These are phyloP conservation scores for Temnothorax ravouxi DNA, from an alignment of 2,888 invertebrate species.

Conservation along the genomic window DNA sequence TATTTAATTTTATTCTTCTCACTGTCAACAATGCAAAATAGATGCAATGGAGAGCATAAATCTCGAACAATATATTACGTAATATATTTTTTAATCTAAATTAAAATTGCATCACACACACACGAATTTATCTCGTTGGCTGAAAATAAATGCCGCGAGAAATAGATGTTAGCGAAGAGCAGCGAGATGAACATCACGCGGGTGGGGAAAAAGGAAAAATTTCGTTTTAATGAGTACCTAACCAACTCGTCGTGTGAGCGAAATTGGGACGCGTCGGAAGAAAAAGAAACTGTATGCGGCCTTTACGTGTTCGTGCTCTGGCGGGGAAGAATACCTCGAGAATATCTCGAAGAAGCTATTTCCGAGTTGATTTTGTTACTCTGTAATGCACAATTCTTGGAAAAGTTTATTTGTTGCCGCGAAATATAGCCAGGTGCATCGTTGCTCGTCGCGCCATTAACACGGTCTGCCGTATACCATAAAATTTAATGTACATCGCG, in stretches of 20 bases:
- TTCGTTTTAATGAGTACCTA: slow-evolving; percentile 26
- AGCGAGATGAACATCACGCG: not conserved
- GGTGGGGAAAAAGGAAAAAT: not conserved
- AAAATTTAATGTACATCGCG: slow-evolving; percentile 46
- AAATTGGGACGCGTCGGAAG: slow-evolving; percentile 6
- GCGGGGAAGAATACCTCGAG: not conserved
- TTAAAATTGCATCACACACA: not conserved
- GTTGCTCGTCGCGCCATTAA: slow-evolving; percentile 22
- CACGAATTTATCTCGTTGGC: slow-evolving; percentile 26
- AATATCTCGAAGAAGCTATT: slow-evolving; percentile 18
- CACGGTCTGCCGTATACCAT: slow-evolving; percentile 10
- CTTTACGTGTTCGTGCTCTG: not conserved
- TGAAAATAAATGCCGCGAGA: slow-evolving; percentile 27
- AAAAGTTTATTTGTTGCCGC: slow-evolving; percentile 7
- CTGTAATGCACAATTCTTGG: not conserved
- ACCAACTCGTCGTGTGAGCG: not conserved
- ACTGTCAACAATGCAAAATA: not conserved
- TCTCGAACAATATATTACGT: not conserved
- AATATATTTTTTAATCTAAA: slow-evolving; percentile 24
- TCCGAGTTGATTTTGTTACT: slow-evolving; percentile 22
- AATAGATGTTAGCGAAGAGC: not conserved
- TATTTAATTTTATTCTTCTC: slow-evolving; percentile 1
- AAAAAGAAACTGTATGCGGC: not conserved
- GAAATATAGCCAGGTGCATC: slow-evolving; percentile 12
- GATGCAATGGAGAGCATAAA: not conserved